Base-by-base conservation (phyloP, 2,888 invertebrate genomes). In the Dastarcus helophoroides region DNA sequence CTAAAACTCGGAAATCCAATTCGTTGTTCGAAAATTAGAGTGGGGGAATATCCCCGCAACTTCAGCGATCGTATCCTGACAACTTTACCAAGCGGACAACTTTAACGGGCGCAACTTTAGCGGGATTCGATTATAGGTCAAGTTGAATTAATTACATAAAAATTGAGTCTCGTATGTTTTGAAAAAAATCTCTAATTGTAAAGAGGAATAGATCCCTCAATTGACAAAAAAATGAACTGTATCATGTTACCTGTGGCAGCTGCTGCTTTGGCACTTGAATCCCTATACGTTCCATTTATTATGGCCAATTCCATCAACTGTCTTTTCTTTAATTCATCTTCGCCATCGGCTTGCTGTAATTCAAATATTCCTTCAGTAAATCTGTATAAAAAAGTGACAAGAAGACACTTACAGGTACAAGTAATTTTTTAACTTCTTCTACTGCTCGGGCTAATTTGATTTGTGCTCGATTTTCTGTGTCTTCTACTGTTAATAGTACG, bases 291-390 rank as follows among this genome's bases (percentile, higher is more conserved):
- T 61, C 98, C 98, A 63, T 99, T 99, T 61, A 99, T 95, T 56
- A 98, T 98, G 56, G 98, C 98, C 62, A 99, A 72, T 67, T 99
- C 98, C 97, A 99, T 98, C 53, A 99, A 73, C 68, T 99, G 98
- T 60, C 95, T 80, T 67, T 98, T 95, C 76, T 99, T 98, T 58
- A 99, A 70, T 64, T 98, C 98, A 67, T 99, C 98, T 72, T 98
- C 98, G 41, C 98, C 98, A 65, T 98, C 98, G 40, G 95, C 94
- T 94, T 98, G 82, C 78, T 81, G 68, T 44, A 62, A 60, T 47
- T 42, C 23, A 42, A 29, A 29, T 29, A 31, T 12, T 15, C 28
- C 36, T 24, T 21, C 33, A 23, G 13, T 23, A 9, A 12, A 11
- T 23, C 11, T n/a, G n/a, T n/a, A n/a, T n/a, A n/a, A n/a, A 7